Evolutionary conservation across 1,140 invertebrate genomes (phyloP), one percentile per base, ranked within the genome.

Genomic region (Nilaparvata lugens): DNA sequence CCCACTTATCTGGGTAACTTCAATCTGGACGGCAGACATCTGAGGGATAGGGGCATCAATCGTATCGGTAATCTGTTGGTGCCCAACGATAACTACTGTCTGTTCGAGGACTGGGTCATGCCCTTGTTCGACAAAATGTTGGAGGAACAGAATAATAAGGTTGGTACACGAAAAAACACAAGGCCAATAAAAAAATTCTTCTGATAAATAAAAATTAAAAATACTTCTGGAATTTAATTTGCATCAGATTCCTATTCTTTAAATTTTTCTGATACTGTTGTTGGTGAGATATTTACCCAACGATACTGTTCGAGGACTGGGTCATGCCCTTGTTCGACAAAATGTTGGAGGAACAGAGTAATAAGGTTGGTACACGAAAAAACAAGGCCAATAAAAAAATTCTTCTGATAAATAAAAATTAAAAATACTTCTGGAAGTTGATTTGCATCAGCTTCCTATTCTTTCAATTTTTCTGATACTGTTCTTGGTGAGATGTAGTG

Each of bases 261-360:
- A n/a, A n/a, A n/a, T n/a, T n/a, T n/a, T n/a, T n/a, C n/a, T n/a
- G n/a, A n/a, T n/a, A n/a, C n/a, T n/a, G n/a, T n/a, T 99, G 28
- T 76, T 99, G 23, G 95, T 98, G 1, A n/a, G n/a, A n/a, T n/a
- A n/a, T n/a, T n/a, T n/a, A n/a, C 97, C 97, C 4, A 99, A 99
- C 79, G 85, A 96, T 68, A 99, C 79, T 85, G 66, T 99, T 99
- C 79, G 96, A 99, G 78, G 90, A 98, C 71, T 99, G 97, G 96
- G 77, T 99, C 0, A 94, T 91, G 76, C 97, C 97, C 0, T 83
- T 94, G 67, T 78, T 99, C 18, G 90, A 98, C 71, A 81, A 88
- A 72, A 91, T 98, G 88, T 71, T 98, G 14, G 74, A 81, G 52
- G 94, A 98, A 72, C 97, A 99, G 71, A 83, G 87, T 63, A 73